phyloP scores from a whole-genome alignment of 2,113 vertebrate species.

The Cavia aperea region DNA sequence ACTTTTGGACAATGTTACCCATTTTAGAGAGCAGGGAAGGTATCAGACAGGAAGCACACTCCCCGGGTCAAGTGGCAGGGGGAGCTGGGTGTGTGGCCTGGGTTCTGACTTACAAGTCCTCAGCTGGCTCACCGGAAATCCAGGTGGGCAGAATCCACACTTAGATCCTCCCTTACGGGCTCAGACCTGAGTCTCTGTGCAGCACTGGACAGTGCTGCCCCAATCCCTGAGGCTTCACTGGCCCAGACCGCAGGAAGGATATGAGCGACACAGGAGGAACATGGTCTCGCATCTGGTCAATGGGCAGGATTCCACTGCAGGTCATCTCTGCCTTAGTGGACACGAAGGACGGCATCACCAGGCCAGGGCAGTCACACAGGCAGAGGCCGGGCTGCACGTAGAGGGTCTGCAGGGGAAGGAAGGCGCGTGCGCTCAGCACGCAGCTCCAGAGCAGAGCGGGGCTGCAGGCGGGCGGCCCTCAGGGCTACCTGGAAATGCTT shows the following conservation, averaged over 20 bases:
- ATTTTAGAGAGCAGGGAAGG: not conserved
- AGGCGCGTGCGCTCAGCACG: not conserved
- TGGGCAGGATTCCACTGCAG: conserved; percentile 92
- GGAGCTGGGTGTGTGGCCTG: not conserved
- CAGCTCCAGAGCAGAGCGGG: not conserved
- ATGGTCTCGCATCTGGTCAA: conserved; percentile 97
- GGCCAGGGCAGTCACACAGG: conserved; percentile 95
- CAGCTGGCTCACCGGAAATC: not conserved
- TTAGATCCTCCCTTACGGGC: not conserved
- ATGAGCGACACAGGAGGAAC: conserved; percentile 89
- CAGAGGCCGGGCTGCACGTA: conserved; percentile 91
- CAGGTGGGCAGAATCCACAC: not conserved
- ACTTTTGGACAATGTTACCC: not conserved
- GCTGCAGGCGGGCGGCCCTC: not conserved
- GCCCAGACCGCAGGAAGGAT: conserved; percentile 80
- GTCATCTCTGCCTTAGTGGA: conserved; percentile 98
- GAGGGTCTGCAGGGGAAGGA: conserved; percentile 82
- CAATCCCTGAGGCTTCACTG: not conserved
- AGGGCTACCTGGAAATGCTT: conserved; percentile 95
- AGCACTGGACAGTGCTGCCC: not conserved
- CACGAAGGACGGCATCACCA: conserved; percentile 97
- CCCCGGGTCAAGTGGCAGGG: not conserved
- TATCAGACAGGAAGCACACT: not conserved
- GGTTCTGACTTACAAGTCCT: not conserved
- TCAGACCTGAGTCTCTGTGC: not conserved